Evolutionary conservation across 2,888 invertebrate species (phyloP).

Genomic region (Diarsia brunnea): DNA sequence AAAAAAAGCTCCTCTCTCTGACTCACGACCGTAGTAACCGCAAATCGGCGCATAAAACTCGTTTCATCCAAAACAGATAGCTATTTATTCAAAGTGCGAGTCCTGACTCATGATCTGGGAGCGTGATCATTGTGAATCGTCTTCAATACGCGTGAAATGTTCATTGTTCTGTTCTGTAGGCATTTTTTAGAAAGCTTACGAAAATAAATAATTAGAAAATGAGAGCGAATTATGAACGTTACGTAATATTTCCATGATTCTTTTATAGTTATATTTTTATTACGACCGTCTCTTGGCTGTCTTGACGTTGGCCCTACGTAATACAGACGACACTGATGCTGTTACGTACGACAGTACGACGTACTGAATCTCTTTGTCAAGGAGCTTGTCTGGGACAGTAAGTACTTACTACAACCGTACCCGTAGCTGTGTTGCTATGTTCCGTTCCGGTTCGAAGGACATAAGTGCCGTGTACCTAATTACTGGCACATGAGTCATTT

Average conservation of each 20-base stretch:
- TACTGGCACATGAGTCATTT: conserved; percentile 4
- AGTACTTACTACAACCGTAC: conserved; percentile 6
- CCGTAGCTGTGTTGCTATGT: conserved; percentile 2
- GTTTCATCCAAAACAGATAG: conserved; percentile 75
- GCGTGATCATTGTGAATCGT: conserved; percentile 69
- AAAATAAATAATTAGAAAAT: conserved; percentile 41
- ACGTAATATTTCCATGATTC: conserved; percentile 47
- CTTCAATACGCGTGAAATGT: conserved; percentile 57
- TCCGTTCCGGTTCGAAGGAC: conserved; percentile 17
- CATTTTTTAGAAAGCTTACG: conserved; percentile 66
- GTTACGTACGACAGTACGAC: background rate
- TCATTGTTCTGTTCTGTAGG: conserved; percentile 60
- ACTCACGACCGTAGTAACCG: conserved; percentile 81
- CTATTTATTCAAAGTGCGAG: conserved; percentile 72
- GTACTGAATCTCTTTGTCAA: conserved; percentile 11
- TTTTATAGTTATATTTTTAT: conserved; percentile 18
- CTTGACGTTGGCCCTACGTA: conserved; percentile 9
- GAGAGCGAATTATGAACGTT: conserved; percentile 58
- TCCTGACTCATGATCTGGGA: conserved; percentile 63
- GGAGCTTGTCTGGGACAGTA: background rate
- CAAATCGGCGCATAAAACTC: conserved; percentile 77
- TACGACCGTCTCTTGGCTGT: background rate
- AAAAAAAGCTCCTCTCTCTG: conserved; percentile 67
- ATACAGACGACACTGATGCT: background rate
- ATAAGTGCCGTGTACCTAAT: background rate